Conservation (phyloP, 2,888 invertebrate genomes). For the Portevinia maculata region DNA sequence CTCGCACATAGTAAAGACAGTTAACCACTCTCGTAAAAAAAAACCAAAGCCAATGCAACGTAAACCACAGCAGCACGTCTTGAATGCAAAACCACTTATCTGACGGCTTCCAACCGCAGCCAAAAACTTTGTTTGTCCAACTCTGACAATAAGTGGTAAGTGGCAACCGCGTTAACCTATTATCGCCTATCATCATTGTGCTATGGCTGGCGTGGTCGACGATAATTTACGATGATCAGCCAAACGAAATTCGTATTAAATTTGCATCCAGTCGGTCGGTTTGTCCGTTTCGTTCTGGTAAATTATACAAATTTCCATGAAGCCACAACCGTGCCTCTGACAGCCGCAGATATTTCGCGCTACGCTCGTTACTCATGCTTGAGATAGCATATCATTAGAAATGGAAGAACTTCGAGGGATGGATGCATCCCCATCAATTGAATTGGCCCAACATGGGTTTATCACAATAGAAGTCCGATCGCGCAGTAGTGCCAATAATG, state of each 20-base stretch:
- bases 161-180: slow-evolving; percentile 74
- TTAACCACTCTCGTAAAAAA: too few species aligned
- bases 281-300: slow-evolving; percentile 60
- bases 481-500: slow-evolving; percentile 47
- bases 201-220: slow-evolving; percentile 55
- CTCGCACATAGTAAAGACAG: background rate
- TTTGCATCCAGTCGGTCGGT: slow-evolving; percentile 65
- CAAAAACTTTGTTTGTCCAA: slow-evolving; percentile 73
- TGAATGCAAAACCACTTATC: slow-evolving; percentile 69
- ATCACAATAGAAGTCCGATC: slow-evolving; percentile 35
- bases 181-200: slow-evolving; percentile 72
- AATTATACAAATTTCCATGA: slow-evolving; percentile 74
- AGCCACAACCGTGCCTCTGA: slow-evolving; percentile 59
- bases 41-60: slow-evolving; percentile 25
- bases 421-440: slow-evolving; percentile 45
- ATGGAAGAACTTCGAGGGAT: slow-evolving; percentile 21
- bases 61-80: slow-evolving; percentile 69
- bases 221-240: slow-evolving; percentile 74
- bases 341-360: slow-evolving; percentile 37
- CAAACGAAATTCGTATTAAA: slow-evolving; percentile 73
- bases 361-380: slow-evolving; percentile 63
- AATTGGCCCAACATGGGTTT: slow-evolving; percentile 11
- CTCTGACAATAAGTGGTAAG: slow-evolving; percentile 72
- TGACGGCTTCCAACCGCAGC: slow-evolving; percentile 64
- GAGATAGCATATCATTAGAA: slow-evolving; percentile 69